Evolutionary conservation across 2,797 vertebrate genomes (phyloP).

Genomic region (Thalassophryne amazonica): DNA sequence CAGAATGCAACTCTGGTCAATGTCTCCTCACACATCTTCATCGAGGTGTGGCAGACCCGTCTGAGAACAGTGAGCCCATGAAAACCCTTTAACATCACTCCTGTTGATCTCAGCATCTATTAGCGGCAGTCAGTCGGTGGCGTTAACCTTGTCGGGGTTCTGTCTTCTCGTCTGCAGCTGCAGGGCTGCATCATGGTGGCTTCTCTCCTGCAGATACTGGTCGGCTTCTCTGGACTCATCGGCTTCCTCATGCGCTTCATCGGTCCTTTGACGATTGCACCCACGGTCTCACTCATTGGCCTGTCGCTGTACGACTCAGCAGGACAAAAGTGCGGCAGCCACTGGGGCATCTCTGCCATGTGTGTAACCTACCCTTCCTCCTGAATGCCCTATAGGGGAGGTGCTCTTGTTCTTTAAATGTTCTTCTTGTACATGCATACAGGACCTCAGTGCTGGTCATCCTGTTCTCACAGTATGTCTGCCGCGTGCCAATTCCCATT

Average conservation of each 20-base stretch:
- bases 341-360: constrained; percentile 90
- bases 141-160: neutral
- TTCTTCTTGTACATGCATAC: constrained; percentile 26
- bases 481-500: constrained; percentile 77
- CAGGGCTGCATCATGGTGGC: constrained; percentile 94
- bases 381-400: too few relatives aligned
- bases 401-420: too few relatives aligned
- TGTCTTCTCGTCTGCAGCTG: constrained; percentile 71
- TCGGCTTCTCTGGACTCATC: constrained; percentile 92
- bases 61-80: constrained; percentile 80
- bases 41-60: constrained; percentile 88
- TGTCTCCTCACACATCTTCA: constrained; percentile 82
- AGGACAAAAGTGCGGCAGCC: constrained; percentile 80
- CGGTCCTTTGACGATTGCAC: constrained; percentile 91
- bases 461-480: constrained; percentile 93
- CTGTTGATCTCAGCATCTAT: constrained; percentile 3
- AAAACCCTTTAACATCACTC: neutral
- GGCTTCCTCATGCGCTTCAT: constrained; percentile 92
- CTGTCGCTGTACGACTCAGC: constrained; percentile 86
- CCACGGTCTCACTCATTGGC: constrained; percentile 88
- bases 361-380: too few relatives aligned
- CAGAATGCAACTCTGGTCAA: constrained; percentile 85
- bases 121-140: neutral
- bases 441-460: constrained; percentile 88
- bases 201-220: constrained; percentile 88